Conservation (phyloP, 2,888 invertebrate species). For the Sabatieria punctata region DNA sequence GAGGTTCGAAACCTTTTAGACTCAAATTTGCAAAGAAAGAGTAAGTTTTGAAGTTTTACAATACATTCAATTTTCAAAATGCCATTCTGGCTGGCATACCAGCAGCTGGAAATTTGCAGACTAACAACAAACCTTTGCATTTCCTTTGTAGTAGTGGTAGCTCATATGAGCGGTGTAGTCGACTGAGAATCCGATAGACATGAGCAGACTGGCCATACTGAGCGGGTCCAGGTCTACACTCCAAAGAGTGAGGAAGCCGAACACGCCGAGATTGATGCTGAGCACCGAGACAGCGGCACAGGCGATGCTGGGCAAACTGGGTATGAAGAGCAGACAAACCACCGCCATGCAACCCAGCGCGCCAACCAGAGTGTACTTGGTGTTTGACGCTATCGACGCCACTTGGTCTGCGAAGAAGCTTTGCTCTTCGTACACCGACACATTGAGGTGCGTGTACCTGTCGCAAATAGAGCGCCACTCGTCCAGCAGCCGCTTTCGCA, state of each 20-base stretch:
- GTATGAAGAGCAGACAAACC: constrained; percentile 25
- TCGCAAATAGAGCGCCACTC: background rate
- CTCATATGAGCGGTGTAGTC: background rate
- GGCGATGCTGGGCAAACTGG: constrained; percentile 15
- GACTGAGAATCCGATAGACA: background rate
- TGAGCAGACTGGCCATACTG: background rate
- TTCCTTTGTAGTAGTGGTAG: constrained; percentile 2
- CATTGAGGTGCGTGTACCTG: background rate
- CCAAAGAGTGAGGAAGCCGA: background rate
- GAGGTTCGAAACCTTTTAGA: no score
- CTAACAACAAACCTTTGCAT: no score
- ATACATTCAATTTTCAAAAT: no score
- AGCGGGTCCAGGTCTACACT: background rate
- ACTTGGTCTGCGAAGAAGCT: constrained; percentile 14
- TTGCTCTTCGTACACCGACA: background rate
- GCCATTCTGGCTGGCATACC: no score
- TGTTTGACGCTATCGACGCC: constrained; percentile 17
- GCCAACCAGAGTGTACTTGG: constrained; percentile 18
- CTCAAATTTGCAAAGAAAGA: no score
- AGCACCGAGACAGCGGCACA: constrained; percentile 18
- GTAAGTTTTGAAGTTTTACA: no score
- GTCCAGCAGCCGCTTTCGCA: background rate
- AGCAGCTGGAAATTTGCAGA: no score
- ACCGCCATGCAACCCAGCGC: constrained; percentile 27
- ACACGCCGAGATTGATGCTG: constrained; percentile 17